A percentile compares a stretch with the other conserved stretches of the same genome.
These are phyloP conservation scores for Bombus fervidus DNA, from an alignment of 1,140 invertebrate species.

Conservation along the genomic window DNA sequence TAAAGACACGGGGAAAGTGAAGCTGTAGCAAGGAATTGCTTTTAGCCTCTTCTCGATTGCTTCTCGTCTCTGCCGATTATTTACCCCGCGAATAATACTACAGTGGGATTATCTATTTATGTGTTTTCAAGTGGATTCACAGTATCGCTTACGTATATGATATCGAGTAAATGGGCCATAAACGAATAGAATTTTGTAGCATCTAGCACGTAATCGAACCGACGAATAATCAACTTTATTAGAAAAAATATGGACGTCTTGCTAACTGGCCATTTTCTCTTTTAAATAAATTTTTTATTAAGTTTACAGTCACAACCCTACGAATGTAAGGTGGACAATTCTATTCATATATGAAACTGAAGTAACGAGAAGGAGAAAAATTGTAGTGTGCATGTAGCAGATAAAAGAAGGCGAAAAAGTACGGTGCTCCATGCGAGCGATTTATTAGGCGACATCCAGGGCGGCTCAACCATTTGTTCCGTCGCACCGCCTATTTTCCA, in stretches of 20 bases:
- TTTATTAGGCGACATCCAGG: constrained; percentile 68
- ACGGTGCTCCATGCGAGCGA: constrained; percentile 41
- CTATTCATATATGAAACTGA: not conserved
- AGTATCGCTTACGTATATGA: no score
- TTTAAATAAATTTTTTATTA: not conserved
- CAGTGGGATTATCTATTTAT: no score
- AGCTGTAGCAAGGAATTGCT: constrained; percentile 1
- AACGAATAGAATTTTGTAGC: no score
- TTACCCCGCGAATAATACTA: constrained; percentile 13
- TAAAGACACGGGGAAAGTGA: not conserved
- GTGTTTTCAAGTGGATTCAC: no score
- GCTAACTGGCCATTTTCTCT: not conserved
- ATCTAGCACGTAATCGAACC: no score
- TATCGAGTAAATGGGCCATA: no score
- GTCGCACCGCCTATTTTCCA: constrained; percentile 54
- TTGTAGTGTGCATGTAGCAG: not conserved
- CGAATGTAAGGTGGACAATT: not conserved
- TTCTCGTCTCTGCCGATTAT: not conserved
- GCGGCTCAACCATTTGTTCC: constrained; percentile 67
- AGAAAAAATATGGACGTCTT: not conserved
- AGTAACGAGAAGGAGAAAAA: constrained; percentile 7
- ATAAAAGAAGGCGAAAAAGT: not conserved
- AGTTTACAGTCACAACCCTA: not conserved
- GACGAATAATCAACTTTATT: no score
- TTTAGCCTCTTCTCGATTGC: constrained; percentile 17